Evolutionary conservation across 2,113 vertebrate species (phyloP).

Genomic region (Cairina moschata): DNA sequence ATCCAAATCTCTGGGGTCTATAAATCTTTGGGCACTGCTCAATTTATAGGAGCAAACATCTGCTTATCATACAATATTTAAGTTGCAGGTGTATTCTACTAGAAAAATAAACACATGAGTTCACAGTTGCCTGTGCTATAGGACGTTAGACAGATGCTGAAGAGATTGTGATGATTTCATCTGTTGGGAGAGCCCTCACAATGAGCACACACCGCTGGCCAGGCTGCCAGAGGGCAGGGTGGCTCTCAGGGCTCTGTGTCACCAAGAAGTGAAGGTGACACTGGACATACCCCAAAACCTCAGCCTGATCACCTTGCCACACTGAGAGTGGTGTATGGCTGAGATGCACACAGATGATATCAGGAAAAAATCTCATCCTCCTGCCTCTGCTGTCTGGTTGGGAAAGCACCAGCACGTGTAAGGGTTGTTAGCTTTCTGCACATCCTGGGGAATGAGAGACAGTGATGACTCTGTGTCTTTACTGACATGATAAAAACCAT

Average conservation of each 20-base stretch:
- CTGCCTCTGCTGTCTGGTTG: not conserved
- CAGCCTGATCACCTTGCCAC: not conserved
- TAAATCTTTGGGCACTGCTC: conserved; percentile 66
- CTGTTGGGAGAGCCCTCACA: conserved; percentile 27
- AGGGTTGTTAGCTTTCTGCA: not conserved
- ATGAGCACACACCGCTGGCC: not conserved
- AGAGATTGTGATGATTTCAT: not conserved
- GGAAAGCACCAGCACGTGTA: not conserved
- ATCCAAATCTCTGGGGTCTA: conserved; percentile 64
- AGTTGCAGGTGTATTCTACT: conserved; percentile 76
- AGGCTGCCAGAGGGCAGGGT: not conserved
- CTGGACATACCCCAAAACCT: not conserved
- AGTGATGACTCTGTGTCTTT: not conserved
- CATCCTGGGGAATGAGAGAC: not conserved
- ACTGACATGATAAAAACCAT: not conserved
- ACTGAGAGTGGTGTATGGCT: not conserved
- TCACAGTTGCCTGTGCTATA: conserved; percentile 1
- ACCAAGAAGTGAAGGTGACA: not conserved
- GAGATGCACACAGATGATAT: conserved; percentile 3
- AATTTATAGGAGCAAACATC: conserved; percentile 73
- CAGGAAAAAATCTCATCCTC: not conserved
- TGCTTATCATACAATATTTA: conserved; percentile 73
- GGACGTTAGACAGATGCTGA: conserved; percentile 51
- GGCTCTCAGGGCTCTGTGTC: not conserved
- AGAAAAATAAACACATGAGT: conserved; percentile 68